A percentile compares a stretch with the other conserved stretches of the same genome.
Evolutionary conservation across 2,113 vertebrate species (phyloP).

Genomic region (Passer montanus): DNA sequence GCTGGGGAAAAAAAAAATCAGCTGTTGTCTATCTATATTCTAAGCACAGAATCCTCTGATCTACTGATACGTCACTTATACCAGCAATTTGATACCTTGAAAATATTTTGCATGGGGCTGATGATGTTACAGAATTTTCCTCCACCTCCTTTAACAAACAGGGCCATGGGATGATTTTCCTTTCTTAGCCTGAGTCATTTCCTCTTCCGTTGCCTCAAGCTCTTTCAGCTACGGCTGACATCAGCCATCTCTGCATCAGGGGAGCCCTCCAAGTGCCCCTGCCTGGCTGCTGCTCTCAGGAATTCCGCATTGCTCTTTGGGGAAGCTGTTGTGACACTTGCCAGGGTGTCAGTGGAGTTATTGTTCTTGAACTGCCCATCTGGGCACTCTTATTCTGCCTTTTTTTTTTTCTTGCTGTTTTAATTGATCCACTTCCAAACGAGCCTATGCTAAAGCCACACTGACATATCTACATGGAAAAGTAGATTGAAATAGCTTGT

Average conservation of each 20-base stretch:
- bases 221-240: constrained; percentile 2
- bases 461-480: neutral
- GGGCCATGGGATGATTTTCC: constrained; percentile 45
- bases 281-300: neutral
- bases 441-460: neutral
- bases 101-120: neutral
- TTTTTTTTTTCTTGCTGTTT: neutral
- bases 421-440: neutral
- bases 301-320: neutral
- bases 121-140: neutral
- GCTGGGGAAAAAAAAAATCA: neutral
- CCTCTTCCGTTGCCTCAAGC: constrained; percentile 26
- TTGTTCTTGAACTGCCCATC: neutral
- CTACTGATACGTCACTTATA: neutral
- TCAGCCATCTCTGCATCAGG: neutral
- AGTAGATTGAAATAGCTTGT: neutral
- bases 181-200: constrained; percentile 58
- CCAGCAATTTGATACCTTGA: neutral
- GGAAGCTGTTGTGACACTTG: neutral
- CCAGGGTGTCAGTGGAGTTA: neutral
- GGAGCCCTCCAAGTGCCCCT: neutral
- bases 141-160: constrained; percentile 51
- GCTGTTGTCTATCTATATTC: neutral
- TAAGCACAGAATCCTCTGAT: neutral
- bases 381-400: neutral